phyloP scores from a whole-genome alignment of 37 sponge, comb jelly and placozoan species.

The Diacarnus erythraeanus region DNA sequence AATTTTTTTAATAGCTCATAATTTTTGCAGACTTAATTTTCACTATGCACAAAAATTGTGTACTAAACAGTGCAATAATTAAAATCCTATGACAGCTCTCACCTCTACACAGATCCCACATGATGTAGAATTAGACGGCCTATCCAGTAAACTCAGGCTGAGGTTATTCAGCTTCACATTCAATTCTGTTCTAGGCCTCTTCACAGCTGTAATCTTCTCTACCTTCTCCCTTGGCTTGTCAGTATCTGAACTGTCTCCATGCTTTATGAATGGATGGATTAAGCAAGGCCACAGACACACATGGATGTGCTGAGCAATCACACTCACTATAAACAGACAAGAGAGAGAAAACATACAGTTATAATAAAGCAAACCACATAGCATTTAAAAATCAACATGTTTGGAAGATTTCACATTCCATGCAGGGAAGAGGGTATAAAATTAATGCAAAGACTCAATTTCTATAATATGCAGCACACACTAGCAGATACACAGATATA shows the following conservation, averaged over 20 bases:
- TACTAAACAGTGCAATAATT: not conserved
- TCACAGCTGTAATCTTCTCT: not conserved
- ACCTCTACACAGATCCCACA: constrained; percentile 9
- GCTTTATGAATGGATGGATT: not conserved
- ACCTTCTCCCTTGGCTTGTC: not conserved
- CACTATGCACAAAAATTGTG: too few species aligned
- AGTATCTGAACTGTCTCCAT: not conserved
- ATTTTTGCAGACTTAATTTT: too few species aligned
- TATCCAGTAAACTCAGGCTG: not conserved
- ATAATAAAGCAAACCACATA: not conserved
- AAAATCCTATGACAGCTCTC: not conserved
- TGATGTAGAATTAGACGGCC: not conserved
- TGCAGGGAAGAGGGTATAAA: too few species aligned
- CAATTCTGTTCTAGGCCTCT: not conserved
- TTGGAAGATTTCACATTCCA: too few species aligned
- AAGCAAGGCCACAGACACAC: not conserved
- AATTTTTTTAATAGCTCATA: too few species aligned
- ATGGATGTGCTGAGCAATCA: not conserved
- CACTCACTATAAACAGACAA: not conserved
- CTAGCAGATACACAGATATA: too few species aligned
- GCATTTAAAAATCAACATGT: not conserved
- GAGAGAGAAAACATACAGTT: not conserved
- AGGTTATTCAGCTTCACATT: not conserved
- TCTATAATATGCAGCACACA: too few species aligned
- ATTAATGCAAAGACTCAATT: too few species aligned